These are phyloP conservation scores for Conchocele bisecta DNA, from an alignment of 2,888 invertebrate species.

Conservation along the genomic window DNA sequence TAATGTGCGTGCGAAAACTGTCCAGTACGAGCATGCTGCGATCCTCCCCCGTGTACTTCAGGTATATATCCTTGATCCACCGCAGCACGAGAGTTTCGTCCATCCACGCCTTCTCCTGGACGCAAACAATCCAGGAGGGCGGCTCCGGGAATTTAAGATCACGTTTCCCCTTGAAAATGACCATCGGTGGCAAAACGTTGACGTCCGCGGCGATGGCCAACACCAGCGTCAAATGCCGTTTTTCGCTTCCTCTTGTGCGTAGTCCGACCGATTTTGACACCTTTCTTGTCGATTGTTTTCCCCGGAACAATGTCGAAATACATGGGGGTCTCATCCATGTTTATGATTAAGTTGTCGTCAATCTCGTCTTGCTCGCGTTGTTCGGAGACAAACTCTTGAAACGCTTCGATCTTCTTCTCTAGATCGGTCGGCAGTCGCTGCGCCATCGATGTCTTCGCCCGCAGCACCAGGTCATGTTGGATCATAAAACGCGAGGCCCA, in stretches of 20 bases:
- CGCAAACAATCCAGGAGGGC: no score
- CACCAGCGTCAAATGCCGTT: slow-evolving; percentile 32
- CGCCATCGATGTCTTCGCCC: slow-evolving; percentile 20
- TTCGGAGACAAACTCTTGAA: slow-evolving; percentile 24
- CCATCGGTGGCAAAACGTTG: slow-evolving; percentile 22
- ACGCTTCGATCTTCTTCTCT: slow-evolving; percentile 9
- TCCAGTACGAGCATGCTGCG: slow-evolving; percentile 32
- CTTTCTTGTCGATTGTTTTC: slow-evolving; percentile 13
- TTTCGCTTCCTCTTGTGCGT: slow-evolving; percentile 22
- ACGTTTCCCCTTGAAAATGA: no score
- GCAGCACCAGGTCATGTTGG: slow-evolving; percentile 8
- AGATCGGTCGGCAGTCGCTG: no score
- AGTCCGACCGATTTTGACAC: slow-evolving; percentile 12
- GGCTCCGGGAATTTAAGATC: slow-evolving; percentile 7
- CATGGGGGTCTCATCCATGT: no score
- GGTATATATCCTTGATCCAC: no score
- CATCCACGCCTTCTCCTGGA: no score
- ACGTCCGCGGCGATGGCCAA: slow-evolving; percentile 9
- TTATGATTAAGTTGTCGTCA: slow-evolving; percentile 25
- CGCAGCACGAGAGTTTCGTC: no score
- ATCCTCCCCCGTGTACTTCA: slow-evolving; percentile 12
- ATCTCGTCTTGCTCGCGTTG: slow-evolving; percentile 29
- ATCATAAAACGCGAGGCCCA: slow-evolving; percentile 25
- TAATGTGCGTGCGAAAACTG: slow-evolving; percentile 20
- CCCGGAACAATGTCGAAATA: no score